These are phyloP conservation scores for Bovichtus variegatus DNA, from an alignment of 2,797 vertebrate genomes.

Conservation along the genomic window DNA sequence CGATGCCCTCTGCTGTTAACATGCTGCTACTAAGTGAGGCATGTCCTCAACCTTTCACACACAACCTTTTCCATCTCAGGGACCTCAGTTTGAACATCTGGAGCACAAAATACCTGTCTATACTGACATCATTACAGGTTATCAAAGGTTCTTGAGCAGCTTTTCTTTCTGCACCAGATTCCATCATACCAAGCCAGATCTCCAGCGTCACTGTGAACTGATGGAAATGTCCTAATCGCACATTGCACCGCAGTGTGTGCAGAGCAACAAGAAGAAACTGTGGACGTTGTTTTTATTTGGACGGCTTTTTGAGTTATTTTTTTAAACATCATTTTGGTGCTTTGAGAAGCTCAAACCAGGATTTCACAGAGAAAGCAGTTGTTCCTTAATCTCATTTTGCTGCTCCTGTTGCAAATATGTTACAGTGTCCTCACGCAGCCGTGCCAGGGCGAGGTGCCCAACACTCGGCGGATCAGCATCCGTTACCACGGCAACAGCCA, in stretches of 20 bases:
- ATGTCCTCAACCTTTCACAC: background rate
- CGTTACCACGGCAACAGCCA: constrained; percentile 70
- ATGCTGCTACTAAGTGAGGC: constrained; percentile 13
- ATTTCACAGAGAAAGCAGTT: constrained; percentile 6
- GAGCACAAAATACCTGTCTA: background rate
- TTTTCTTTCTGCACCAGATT: background rate
- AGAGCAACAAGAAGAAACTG: background rate
- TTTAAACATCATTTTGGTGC: background rate
- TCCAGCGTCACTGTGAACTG: background rate
- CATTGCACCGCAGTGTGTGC: background rate
- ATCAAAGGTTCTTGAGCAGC: too few relatives aligned
- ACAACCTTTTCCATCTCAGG: background rate
- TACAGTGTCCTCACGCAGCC: constrained; percentile 32
- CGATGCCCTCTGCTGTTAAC: constrained; percentile 68
- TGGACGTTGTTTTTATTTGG: background rate
- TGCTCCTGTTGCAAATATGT: constrained; percentile 37
- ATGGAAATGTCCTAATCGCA: background rate
- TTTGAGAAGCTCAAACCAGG: background rate
- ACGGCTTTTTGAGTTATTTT: background rate
- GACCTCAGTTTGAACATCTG: background rate
- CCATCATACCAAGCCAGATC: background rate
- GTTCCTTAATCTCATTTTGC: constrained; percentile 10
- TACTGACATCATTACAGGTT: background rate
- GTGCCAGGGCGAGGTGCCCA: constrained; percentile 51
- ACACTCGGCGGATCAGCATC: constrained; percentile 61